phyloP scores from a whole-genome alignment of 2,888 invertebrate genomes.

The Yponomeuta evonymella region DNA sequence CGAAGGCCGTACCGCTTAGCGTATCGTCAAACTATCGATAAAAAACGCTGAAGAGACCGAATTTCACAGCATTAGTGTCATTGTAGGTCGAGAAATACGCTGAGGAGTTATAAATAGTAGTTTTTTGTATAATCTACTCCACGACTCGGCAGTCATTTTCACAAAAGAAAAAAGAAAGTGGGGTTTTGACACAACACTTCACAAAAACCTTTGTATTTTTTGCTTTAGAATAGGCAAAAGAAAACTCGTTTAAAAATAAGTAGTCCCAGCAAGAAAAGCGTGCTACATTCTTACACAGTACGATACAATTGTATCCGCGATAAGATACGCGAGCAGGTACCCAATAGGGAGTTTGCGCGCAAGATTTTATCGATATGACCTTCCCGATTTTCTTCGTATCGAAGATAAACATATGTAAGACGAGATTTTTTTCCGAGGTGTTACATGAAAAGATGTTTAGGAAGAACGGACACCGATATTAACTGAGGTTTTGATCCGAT shows the following conservation, averaged over 20 bases:
- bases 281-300: conserved; percentile 4
- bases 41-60: too few relatives aligned
- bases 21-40: too few relatives aligned
- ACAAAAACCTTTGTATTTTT: neutral
- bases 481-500: conserved; percentile 22
- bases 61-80: too few relatives aligned
- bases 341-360: conserved; percentile 51
- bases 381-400: conserved; percentile 48
- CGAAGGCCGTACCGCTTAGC: too few relatives aligned
- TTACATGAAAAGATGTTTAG: conserved; percentile 24
- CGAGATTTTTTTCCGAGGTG: neutral
- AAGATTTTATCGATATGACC: conserved; percentile 57
- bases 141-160: neutral
- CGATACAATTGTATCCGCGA: conserved; percentile 22
- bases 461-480: conserved; percentile 35
- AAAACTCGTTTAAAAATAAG: neutral
- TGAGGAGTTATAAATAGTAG: too few relatives aligned
- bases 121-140: too few relatives aligned
- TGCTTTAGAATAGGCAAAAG: neutral
- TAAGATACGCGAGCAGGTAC: conserved; percentile 37
- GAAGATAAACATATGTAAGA: conserved; percentile 22
- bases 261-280: neutral
- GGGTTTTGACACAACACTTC: neutral
- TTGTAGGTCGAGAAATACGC: too few relatives aligned
- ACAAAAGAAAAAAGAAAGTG: neutral